Percentiles rank a stretch among this genome's conserved stretches.
These are phyloP conservation scores for Sebastes steindachneri DNA, from an alignment of 2,797 vertebrate species.

Conservation along the genomic window DNA sequence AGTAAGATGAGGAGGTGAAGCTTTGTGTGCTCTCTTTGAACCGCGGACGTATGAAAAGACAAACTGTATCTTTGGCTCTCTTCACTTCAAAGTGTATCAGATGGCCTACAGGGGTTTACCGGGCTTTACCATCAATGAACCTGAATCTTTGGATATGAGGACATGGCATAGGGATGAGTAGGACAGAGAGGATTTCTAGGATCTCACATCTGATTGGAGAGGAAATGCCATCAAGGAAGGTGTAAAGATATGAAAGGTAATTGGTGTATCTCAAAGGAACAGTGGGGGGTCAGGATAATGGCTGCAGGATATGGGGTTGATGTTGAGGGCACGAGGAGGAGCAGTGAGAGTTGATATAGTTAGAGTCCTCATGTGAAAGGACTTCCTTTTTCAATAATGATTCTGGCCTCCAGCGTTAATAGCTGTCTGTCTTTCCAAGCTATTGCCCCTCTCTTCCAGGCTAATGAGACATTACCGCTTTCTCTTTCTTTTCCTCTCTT, in stretches of 20 bases:
- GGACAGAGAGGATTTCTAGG: conserved; percentile 5
- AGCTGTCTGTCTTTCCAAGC: conserved; percentile 45
- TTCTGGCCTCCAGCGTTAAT: conserved; percentile 28
- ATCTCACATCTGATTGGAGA: conserved; percentile 2
- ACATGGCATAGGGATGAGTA: not conserved
- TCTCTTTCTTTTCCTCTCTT: conserved; percentile 42
- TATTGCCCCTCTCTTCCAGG: conserved; percentile 61
- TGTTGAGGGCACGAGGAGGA: conserved; percentile 30
- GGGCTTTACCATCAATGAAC: conserved; percentile 1
- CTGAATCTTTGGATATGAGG: not conserved
- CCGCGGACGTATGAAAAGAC: not conserved
- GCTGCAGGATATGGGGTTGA: conserved; percentile 16
- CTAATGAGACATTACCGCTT: conserved; percentile 60
- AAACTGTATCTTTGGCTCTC: not conserved
- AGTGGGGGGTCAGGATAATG: conserved; percentile 22
- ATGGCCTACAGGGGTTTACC: conserved; percentile 7
- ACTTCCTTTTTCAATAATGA: conserved; percentile 40
- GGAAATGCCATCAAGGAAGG: not conserved
- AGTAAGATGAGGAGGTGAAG: not conserved
- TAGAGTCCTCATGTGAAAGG: conserved; percentile 32
- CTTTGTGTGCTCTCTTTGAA: conserved; percentile 22
- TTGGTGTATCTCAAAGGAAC: conserved; percentile 24
- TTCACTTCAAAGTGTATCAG: conserved; percentile 23
- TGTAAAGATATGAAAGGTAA: conserved; percentile 23
- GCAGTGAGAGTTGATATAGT: conserved; percentile 13